These are phyloP conservation scores for Penaeus chinensis DNA, from an alignment of 1,140 invertebrate genomes.

Conservation along the genomic window DNA sequence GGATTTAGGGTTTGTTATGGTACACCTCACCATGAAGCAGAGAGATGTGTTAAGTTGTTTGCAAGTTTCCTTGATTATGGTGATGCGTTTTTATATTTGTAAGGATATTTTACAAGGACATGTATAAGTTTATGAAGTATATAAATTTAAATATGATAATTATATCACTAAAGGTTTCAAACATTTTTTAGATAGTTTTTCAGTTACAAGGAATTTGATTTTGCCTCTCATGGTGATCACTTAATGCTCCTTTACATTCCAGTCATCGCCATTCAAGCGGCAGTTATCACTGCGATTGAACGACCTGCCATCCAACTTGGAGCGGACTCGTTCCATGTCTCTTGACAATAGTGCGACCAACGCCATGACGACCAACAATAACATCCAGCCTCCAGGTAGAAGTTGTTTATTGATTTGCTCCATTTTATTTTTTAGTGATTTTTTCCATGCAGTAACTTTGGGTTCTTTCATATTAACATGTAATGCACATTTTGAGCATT, in stretches of 20 bases:
- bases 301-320: constrained; percentile 93
- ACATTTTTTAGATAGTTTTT: no score
- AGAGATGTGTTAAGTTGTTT: no score
- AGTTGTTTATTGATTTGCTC: neutral
- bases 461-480: neutral
- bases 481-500: neutral
- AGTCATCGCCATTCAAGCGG: constrained; percentile 90
- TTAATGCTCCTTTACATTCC: neutral
- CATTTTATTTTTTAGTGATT: neutral
- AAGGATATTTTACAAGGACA: no score
- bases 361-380: constrained; percentile 36
- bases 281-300: constrained; percentile 93
- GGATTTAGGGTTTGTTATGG: constrained; percentile 57
- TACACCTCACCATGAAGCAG: no score
- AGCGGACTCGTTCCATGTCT: constrained; percentile 72
- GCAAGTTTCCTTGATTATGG: no score
- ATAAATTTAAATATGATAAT: no score
- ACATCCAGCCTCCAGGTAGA: constrained; percentile 51
- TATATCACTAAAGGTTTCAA: no score
- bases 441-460: constrained; percentile 16
- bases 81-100: no score
- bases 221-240: no score
- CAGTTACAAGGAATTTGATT: no score
- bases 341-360: constrained; percentile 40
- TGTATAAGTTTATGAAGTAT: no score